phyloP scores from a whole-genome alignment of 2,797 vertebrate species.

The Lophotriccus pileatus region DNA sequence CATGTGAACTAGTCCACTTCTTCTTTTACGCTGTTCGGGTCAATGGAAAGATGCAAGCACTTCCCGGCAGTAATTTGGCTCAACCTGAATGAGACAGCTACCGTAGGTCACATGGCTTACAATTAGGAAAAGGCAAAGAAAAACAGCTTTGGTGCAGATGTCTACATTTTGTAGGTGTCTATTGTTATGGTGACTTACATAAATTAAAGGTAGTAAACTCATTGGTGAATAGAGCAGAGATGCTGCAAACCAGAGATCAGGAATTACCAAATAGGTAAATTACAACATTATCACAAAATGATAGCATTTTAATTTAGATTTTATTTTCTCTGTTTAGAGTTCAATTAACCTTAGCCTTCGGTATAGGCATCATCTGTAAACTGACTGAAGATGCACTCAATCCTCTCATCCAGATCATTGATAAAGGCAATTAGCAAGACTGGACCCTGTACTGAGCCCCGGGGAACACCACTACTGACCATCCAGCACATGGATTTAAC shows the following conservation, averaged over 20 bases:
- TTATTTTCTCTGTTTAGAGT: not conserved
- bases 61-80: not conserved
- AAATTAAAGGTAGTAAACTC: not conserved
- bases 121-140: not conserved
- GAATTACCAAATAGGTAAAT: not conserved
- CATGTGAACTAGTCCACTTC: not conserved
- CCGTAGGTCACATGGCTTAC: not conserved
- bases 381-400: not conserved
- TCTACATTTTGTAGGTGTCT: not conserved
- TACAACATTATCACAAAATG: not conserved
- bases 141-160: not conserved
- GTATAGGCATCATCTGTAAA: not conserved
- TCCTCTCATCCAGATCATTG: not conserved
- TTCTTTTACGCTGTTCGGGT: not conserved
- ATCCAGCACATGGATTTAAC: not conserved
- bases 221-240: not conserved
- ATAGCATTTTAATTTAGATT: not conserved
- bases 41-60: not conserved
- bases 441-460: not conserved
- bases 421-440: not conserved
- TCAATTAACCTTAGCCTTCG: not conserved
- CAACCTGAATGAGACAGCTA: not conserved
- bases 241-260: not conserved
- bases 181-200: not conserved
- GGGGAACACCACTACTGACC: not conserved